These are phyloP conservation scores for Steromphala cineraria DNA, from an alignment of 2,888 invertebrate genomes.

Conservation along the genomic window DNA sequence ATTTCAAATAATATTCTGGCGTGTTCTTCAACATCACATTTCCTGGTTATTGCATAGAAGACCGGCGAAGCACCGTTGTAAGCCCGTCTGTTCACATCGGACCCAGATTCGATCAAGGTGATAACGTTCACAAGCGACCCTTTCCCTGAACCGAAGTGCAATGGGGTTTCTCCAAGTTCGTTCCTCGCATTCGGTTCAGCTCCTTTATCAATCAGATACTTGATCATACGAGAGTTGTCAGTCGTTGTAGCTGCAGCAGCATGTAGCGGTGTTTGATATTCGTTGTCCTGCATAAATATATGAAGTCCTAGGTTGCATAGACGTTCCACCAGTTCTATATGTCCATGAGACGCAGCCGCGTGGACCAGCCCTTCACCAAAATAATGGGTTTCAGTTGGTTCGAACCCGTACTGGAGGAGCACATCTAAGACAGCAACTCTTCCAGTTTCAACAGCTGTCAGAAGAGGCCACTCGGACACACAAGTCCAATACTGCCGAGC, in stretches of 20 bases:
- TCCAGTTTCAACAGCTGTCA: not conserved
- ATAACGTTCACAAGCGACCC: not conserved
- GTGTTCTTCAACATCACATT: not conserved
- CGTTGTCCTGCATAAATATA: not conserved
- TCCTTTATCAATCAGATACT: not conserved
- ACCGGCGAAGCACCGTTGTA: not conserved
- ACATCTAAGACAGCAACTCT: not conserved
- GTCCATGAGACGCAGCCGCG: not conserved
- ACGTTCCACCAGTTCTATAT: not conserved
- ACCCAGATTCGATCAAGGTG: not conserved
- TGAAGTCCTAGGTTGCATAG: not conserved
- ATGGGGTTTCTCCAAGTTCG: not conserved
- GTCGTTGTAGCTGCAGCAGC: not conserved
- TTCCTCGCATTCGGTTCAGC: not conserved
- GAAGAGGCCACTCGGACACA: not conserved
- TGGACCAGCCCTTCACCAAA: not conserved
- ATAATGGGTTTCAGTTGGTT: not conserved
- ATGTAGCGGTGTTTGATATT: not conserved
- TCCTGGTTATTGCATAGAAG: not conserved
- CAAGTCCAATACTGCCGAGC: not conserved
- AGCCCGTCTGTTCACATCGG: not conserved
- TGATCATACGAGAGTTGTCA: not conserved
- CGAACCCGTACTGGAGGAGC: conserved; percentile 3
- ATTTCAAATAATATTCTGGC: not conserved
- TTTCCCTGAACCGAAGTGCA: not conserved